Base-by-base conservation (phyloP, 2,113 vertebrate species). In the Oryzias melastigma region DNA sequence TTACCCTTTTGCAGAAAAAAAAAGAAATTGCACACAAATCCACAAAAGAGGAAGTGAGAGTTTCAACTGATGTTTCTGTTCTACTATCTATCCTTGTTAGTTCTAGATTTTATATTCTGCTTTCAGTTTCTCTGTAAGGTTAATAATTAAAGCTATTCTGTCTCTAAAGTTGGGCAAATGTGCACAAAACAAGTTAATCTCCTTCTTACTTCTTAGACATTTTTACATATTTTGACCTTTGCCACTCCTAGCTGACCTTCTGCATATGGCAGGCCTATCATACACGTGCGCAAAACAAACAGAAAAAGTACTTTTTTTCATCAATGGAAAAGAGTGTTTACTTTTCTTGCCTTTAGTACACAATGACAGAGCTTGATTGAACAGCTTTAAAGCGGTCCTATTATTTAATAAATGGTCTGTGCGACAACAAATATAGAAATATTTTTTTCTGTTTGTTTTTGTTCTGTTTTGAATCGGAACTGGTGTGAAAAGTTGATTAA, bases 261-360 rank as follows among this genome's bases (percentile, higher is more conserved):
- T 1, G 41, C 24, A n/a, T 40, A 17, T 24, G 58, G 22, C 8
- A 40, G 47, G 6, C n/a, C 17, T 55, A 4, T 57, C 5, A 18
- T 17, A 29, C 4, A 52, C 27, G 44, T 7, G 20, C 56, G 15
- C n/a, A 24, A 56, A 65, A 65, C 15, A 52, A 54, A 61, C 22
- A 50, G 20, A 27, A 35, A 20, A 35, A 19, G 15, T 10, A 54
- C 25, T 7, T 15, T 35, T 35, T 12, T 15, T 15, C 16, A 45
- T 13, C 15, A 25, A 3, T 10, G n/a, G 7, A 20, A 19, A 3
- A 16, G 0, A 1, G 14, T 52, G 62, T 61, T 5, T 54, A 40
- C 45, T 64, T 45, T 49, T 62, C 1, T 51, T 46, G 18, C 45
- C 0, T 16, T 22, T 1, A 14, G 15, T 12, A 44, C 1, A 43